phyloP scores from a whole-genome alignment of 2,888 invertebrate species.

The Ecdyonurus torrentis region DNA sequence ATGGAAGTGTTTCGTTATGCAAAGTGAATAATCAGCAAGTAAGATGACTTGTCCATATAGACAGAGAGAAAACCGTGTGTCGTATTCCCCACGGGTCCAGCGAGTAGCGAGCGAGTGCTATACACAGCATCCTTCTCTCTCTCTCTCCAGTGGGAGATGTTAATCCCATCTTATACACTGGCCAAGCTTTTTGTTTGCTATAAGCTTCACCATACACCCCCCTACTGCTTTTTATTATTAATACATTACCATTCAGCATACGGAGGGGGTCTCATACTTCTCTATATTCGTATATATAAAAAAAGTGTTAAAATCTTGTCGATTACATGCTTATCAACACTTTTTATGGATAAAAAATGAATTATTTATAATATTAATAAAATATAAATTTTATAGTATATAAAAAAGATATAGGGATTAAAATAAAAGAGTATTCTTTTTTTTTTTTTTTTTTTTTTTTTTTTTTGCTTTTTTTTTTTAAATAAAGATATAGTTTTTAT shows the following conservation, averaged over 20 bases:
- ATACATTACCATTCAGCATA: not conserved
- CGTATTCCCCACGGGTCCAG: not conserved
- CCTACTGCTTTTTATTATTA: constrained; percentile 1
- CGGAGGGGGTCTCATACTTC: too few relatives aligned
- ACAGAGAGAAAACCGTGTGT: too few relatives aligned
- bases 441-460: too few relatives aligned
- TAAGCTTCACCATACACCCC: not conserved
- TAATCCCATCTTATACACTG: not conserved
- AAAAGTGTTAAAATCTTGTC: not conserved
- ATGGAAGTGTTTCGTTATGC: not conserved
- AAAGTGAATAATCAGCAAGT: not conserved
- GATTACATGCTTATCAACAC: not conserved
- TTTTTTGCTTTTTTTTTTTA: too few relatives aligned
- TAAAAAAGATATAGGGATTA: not conserved
- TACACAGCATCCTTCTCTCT: too few relatives aligned
- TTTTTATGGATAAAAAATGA: not conserved
- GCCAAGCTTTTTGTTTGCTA: not conserved
- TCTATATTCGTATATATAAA: not conserved
- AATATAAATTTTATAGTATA: not conserved
- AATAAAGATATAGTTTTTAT: too few relatives aligned
- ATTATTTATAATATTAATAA: not conserved
- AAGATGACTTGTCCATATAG: not conserved
- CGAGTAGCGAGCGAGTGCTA: not conserved
- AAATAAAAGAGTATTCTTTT: too few relatives aligned
- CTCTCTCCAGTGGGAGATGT: not conserved